Evolutionary conservation across 2,797 vertebrate genomes (phyloP).

Genomic region (Enteromius treurensis): DNA sequence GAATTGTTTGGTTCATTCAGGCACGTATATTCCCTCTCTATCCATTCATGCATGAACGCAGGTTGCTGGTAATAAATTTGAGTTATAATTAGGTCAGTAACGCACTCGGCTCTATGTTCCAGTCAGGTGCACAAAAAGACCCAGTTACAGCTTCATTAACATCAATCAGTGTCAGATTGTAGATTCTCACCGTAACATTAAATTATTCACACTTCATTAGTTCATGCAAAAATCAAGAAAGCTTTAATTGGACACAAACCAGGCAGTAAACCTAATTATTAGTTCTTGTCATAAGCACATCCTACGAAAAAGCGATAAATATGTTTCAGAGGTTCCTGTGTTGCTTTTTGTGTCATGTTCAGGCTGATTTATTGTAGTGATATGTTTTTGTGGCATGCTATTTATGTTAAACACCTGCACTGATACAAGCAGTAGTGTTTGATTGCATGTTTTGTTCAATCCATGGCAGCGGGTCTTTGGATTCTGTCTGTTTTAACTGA

Average conservation of each 20-base stretch:
- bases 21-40: conserved; percentile 28
- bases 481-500: conserved; percentile 19
- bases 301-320: neutral
- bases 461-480: conserved; percentile 17
- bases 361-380: neutral
- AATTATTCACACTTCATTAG: conserved; percentile 48
- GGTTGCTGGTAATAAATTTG: conserved; percentile 42
- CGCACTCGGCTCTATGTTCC: conserved; percentile 35
- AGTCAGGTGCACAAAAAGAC: conserved; percentile 53
- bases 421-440: neutral
- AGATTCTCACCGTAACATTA: conserved; percentile 36
- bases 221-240: conserved; percentile 46
- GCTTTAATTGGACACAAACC: conserved; percentile 48
- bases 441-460: conserved; percentile 17
- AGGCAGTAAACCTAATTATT: conserved; percentile 24
- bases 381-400: conserved; percentile 1
- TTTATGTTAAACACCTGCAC: conserved; percentile 8
- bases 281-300: neutral
- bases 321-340: neutral
- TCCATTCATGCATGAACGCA: conserved; percentile 45
- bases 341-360: conserved; percentile 5
- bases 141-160: conserved; percentile 50
- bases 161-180: conserved; percentile 52
- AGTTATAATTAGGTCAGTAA: conserved; percentile 53
- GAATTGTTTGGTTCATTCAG: conserved; percentile 46